Evolutionary conservation across 2,888 invertebrate species (phyloP), one percentile per base, ranked within the genome.

Genomic region (Euplexia lucipara): DNA sequence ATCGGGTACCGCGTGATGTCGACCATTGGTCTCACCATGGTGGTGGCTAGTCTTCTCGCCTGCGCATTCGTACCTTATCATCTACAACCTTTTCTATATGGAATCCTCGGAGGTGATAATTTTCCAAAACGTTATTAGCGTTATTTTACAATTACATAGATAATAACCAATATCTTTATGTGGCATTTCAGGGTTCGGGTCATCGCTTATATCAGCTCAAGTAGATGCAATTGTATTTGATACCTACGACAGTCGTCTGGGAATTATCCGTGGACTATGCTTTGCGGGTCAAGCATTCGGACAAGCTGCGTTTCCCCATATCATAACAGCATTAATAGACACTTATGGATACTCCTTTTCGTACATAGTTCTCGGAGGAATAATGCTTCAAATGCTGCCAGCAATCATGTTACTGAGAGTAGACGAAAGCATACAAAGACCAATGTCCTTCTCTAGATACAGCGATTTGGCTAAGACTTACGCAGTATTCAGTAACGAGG

Each of bases 221-320:
- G 91, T 95, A 7, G 95, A 95, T 68, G 94, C 93, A 30, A 90
- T 95, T 18, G 82, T 95, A 51, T 93, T 92, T 72, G 96, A 96
- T 68, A 93, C 93, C 0, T 95, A 95, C 67, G 94, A 95, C 76
- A 86, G 90, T 14, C 88, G 92, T 16, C 70, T 95, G 16, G 91
- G 89, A 41, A 74, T 92, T 16, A 85, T 95, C 47, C 88, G 93
- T 73, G 92, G 92, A 22, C 56, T 94, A 47, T 92, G 93, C 73
- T 92, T 90, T 56, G 86, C 91, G 4, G 95, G 94, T 2, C 95
- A 95, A 88, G 95, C 95, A 12, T 69, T 95, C 18, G 95, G 95
- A 35, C 92, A 93, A 70, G 88, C 94, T 8, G 70, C 91, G 52
- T 93, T 95, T 63, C 95, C 96, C 10, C 94, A 95, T 70, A 88